Percentiles rank a stretch among this genome's conserved stretches.
These are phyloP conservation scores for Decapterus maruadsi DNA, from an alignment of 2,797 vertebrate genomes.

Conservation along the genomic window DNA sequence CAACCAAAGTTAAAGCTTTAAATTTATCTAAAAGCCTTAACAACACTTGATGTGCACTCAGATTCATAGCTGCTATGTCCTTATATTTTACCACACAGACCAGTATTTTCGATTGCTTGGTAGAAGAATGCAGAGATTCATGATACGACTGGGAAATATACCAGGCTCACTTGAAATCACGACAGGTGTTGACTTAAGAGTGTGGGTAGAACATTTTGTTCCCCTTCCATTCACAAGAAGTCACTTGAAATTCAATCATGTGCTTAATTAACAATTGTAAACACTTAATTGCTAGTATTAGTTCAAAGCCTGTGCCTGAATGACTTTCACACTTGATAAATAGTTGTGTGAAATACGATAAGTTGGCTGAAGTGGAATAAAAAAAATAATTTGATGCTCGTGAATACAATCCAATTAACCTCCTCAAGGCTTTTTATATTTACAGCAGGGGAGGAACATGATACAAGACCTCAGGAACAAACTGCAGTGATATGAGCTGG, in stretches of 20 bases:
- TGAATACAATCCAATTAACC: constrained; percentile 75
- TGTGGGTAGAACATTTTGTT: constrained; percentile 44
- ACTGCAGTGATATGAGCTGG: neutral
- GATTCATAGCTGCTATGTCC: neutral
- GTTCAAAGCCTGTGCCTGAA: constrained; percentile 51
- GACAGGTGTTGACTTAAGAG: constrained; percentile 41
- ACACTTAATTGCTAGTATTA: constrained; percentile 67
- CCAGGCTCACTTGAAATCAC: neutral
- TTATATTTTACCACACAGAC: neutral
- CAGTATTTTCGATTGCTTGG: neutral
- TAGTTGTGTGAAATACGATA: constrained; percentile 65
- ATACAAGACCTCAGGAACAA: constrained; percentile 34
- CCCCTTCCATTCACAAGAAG: constrained; percentile 39
- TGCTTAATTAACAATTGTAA: constrained; percentile 74
- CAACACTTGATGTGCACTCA: neutral
- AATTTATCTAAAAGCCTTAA: neutral
- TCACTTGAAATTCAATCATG: constrained; percentile 68
- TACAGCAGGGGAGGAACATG: constrained; percentile 48
- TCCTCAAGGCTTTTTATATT: constrained; percentile 50
- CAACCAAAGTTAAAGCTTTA: constrained; percentile 23
- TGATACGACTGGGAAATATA: neutral
- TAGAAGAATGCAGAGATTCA: neutral
- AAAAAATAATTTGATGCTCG: constrained; percentile 61
- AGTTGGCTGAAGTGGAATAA: constrained; percentile 62
- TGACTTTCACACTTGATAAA: constrained; percentile 69